phyloP scores from a whole-genome alignment of 2,113 vertebrate genomes.

The rabbit (Oryctolagus cuniculus) region DNA sequence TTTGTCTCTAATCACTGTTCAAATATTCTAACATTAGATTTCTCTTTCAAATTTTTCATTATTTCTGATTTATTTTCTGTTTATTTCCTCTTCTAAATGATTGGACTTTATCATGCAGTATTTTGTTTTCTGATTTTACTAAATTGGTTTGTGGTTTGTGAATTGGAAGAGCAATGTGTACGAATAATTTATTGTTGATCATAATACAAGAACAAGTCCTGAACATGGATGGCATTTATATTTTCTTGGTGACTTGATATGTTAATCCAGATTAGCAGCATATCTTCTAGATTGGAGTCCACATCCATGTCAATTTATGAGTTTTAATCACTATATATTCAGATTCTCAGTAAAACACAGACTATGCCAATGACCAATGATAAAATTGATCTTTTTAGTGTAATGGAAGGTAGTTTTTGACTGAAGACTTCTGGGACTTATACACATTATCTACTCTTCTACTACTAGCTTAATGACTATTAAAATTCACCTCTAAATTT shows the following conservation, averaged over 20 bases:
- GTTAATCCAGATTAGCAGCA: not conserved
- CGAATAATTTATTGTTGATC: not conserved
- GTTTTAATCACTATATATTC: not conserved
- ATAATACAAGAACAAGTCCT: not conserved
- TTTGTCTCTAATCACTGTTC: not conserved
- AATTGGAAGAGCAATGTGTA: not conserved
- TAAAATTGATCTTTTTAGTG: not conserved
- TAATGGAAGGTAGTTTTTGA: not conserved
- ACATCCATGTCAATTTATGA: not conserved
- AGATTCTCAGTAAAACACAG: conserved; percentile 10
- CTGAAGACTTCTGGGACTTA: not conserved
- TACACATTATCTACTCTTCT: not conserved
- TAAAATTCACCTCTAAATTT: not conserved
- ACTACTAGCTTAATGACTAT: not conserved
- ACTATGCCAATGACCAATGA: not conserved
- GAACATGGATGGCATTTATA: not conserved
- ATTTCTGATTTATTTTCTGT: not conserved
- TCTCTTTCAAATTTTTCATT: not conserved
- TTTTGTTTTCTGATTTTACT: not conserved
- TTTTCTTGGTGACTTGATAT: not conserved
- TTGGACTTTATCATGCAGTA: not conserved
- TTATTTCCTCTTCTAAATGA: not conserved
- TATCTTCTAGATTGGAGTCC: not conserved
- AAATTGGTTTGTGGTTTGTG: not conserved
- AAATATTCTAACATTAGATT: not conserved